Percentiles rank a stretch among this genome's conserved stretches.
These are phyloP conservation scores for Malurus melanocephalus DNA, from an alignment of 2,113 vertebrate species.

Conservation along the genomic window DNA sequence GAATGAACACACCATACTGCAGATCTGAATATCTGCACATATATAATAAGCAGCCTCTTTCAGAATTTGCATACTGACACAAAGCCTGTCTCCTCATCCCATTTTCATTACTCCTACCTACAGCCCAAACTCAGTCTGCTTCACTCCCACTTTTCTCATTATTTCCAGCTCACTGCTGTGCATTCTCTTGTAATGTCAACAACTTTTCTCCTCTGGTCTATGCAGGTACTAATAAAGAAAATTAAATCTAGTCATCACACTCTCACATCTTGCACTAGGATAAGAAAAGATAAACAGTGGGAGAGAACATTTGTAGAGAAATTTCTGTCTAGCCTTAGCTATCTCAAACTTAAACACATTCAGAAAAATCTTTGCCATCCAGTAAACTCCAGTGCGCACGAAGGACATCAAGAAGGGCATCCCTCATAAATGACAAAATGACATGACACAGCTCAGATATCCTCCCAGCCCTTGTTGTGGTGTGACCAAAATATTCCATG, in stretches of 20 bases:
- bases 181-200: background rate
- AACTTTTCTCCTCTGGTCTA: background rate
- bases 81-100: background rate
- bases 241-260: background rate
- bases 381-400: background rate
- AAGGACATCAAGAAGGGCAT: background rate
- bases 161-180: background rate
- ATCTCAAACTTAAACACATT: background rate
- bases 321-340: background rate
- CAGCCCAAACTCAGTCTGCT: background rate
- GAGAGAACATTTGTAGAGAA: background rate
- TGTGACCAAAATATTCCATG: background rate
- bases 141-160: background rate
- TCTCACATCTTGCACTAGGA: background rate
- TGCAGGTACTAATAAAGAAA: background rate
- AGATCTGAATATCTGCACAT: background rate
- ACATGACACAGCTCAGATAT: background rate
- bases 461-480: background rate
- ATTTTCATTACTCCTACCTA: background rate
- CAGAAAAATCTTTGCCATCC: background rate
- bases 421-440: background rate
- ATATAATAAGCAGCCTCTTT: background rate
- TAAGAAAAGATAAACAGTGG: background rate
- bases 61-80: constrained; percentile 24
- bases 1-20: background rate